phyloP scores from a whole-genome alignment of 2,888 invertebrate species.

The Ennomos fuscantarius region DNA sequence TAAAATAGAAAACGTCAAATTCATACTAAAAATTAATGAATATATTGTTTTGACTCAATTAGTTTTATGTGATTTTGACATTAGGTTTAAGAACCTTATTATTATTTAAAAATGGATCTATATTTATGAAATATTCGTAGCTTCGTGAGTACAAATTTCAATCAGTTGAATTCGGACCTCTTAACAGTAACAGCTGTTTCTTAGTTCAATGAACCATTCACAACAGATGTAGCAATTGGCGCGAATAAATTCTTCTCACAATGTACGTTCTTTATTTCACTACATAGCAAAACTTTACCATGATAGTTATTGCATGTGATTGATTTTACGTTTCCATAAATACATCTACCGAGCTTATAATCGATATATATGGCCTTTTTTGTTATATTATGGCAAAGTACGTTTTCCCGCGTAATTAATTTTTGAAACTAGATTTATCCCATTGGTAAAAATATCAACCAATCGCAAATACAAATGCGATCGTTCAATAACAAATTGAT shows the following conservation, averaged over 20 bases:
- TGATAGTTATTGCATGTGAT: background rate
- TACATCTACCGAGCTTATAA: too few species aligned
- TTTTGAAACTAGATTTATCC: too few species aligned
- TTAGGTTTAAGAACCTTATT: too few species aligned
- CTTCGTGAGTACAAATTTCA: background rate
- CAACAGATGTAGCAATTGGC: conserved; percentile 38
- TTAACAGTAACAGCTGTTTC: conserved; percentile 34
- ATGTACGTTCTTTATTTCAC: background rate
- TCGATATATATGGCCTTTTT: too few species aligned
- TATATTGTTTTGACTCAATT: too few species aligned
- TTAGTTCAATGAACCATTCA: conserved; percentile 43
- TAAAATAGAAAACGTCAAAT: too few species aligned
- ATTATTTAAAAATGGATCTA: too few species aligned
- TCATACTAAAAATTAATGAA: too few species aligned
- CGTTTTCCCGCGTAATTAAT: background rate
- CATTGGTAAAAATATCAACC: background rate
- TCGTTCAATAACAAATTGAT: conserved; percentile 4
- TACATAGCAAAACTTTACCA: too few species aligned
- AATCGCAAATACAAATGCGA: background rate
- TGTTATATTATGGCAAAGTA: background rate
- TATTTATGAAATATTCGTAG: background rate
- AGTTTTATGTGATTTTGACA: too few species aligned
- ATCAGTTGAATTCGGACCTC: conserved; percentile 21
- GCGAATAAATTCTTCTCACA: conserved; percentile 29
- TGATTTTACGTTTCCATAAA: background rate